Percentiles rank a stretch among this genome's conserved stretches.
phyloP scores from a whole-genome alignment of 92 coral and sea anemone genomes.

The Blastomussa wellsi region DNA sequence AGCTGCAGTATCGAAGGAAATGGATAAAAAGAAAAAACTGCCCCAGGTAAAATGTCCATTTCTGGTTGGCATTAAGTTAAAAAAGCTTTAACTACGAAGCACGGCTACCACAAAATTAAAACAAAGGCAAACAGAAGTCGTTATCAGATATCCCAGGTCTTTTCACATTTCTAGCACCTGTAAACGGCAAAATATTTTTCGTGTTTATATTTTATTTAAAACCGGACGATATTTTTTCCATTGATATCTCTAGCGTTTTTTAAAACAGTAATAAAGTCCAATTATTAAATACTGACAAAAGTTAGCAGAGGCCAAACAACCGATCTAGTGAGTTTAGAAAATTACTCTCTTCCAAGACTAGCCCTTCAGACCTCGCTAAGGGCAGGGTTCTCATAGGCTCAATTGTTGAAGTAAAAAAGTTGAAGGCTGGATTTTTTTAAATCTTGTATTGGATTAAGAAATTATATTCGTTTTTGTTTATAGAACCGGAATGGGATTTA shows the following conservation, averaged over 20 bases:
- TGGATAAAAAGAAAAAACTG: constrained; percentile 2
- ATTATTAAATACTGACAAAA: background rate
- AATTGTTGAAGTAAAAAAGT: background rate
- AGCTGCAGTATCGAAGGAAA: constrained; percentile 7
- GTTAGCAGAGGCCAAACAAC: background rate
- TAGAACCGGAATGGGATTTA: no score
- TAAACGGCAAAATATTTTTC: background rate
- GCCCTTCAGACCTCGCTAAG: background rate
- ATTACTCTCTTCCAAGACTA: background rate
- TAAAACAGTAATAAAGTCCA: background rate
- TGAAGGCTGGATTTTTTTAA: background rate
- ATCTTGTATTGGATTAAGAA: background rate
- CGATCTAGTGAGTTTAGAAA: background rate
- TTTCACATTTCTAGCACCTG: background rate
- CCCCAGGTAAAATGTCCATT: background rate
- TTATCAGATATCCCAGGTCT: background rate
- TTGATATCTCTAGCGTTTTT: background rate
- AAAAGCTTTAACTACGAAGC: background rate
- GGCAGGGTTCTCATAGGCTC: background rate
- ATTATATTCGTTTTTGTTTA: background rate
- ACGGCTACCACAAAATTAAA: no score
- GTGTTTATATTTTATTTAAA: background rate
- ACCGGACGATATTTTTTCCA: background rate
- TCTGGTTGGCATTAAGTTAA: constrained; percentile 1
- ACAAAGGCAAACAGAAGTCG: no score